Evolutionary conservation across 2,113 vertebrate genomes (phyloP).

Genomic region (Prunella fulvescens): DNA sequence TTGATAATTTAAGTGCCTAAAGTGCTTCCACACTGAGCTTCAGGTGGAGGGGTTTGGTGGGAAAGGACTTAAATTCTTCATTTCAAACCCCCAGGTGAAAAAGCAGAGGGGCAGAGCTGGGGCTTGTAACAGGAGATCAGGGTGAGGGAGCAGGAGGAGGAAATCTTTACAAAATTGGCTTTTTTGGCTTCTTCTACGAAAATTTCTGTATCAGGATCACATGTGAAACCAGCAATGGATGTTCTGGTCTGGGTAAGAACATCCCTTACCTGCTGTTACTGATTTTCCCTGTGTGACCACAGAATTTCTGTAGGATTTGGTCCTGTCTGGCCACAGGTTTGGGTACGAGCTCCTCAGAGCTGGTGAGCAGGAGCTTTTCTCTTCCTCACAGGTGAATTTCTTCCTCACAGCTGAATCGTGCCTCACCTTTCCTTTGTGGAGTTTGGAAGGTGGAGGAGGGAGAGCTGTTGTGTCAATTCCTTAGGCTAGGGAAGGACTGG

Average conservation of each 20-base stretch:
- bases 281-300: fast-evolving
- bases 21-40: background rate
- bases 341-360: background rate
- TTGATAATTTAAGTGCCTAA: background rate
- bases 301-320: fast-evolving
- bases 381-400: background rate
- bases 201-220: background rate
- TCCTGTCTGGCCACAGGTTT: fast-evolving
- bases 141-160: background rate
- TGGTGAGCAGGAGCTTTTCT: fast-evolving
- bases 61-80: background rate
- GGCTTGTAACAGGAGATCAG: background rate
- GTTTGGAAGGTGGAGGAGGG: background rate
- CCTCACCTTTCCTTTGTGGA: background rate
- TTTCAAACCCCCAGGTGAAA: background rate
- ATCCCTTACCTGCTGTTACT: background rate
- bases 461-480: fast-evolving
- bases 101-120: background rate
- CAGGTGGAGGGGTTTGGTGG: background rate
- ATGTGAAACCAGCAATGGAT: fast-evolving
- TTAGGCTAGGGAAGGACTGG: fast-evolving
- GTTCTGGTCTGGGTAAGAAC: fast-evolving
- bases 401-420: background rate
- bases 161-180: background rate
- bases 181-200: background rate